Percentiles rank a stretch among this genome's conserved stretches.
phyloP scores from a whole-genome alignment of 2,888 invertebrate genomes.

The Pantelozetes paolii region DNA sequence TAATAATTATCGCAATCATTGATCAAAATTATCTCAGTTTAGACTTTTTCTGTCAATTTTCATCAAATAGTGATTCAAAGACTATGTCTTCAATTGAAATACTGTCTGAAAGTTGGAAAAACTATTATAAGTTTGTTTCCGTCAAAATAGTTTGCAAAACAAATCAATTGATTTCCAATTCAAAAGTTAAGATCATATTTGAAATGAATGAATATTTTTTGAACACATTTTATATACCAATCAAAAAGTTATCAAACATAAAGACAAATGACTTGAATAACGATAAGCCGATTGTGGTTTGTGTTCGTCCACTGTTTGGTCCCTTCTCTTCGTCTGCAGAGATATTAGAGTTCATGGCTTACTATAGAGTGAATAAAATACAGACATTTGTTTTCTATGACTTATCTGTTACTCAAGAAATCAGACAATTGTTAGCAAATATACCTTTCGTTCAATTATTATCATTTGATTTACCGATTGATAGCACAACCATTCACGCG shows the following conservation, averaged over 20 bases:
- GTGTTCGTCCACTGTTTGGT: conserved; percentile 23
- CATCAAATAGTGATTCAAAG: no score
- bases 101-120: not conserved
- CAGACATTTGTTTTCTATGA: conserved; percentile 8
- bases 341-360: conserved; percentile 11
- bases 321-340: not conserved
- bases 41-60: not conserved
- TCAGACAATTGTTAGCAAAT: not conserved
- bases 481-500: conserved; percentile 11
- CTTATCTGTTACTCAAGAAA: conserved; percentile 1
- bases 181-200: not conserved
- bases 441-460: conserved; percentile 17
- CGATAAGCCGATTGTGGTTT: not conserved
- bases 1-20: not conserved
- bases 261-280: not conserved
- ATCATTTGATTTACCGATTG: conserved; percentile 20
- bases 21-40: not conserved
- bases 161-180: no score
- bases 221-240: not conserved
- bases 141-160: not conserved
- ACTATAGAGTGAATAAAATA: conserved; percentile 3
- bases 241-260: not conserved
- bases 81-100: no score
- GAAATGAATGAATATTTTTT: not conserved
- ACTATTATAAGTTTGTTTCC: conserved; percentile 2